These are phyloP conservation scores for Phymastichus coffea DNA, from an alignment of 1,140 invertebrate genomes.

Conservation along the genomic window DNA sequence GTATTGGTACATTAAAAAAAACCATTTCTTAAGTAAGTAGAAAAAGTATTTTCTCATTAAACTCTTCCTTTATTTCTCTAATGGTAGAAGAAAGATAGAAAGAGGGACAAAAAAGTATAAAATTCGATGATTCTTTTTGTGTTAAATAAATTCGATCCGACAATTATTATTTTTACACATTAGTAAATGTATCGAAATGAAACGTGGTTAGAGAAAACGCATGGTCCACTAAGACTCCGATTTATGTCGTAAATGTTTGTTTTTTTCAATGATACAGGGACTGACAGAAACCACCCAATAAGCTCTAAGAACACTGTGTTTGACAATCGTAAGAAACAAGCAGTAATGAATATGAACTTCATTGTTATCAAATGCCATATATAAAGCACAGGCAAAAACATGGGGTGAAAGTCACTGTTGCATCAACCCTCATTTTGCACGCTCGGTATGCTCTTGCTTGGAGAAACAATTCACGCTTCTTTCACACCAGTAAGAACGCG, in stretches of 20 bases:
- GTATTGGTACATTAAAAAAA: conserved; percentile 23
- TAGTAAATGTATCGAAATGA: conserved; percentile 15
- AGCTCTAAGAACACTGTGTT: conserved; percentile 27
- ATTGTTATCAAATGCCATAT: conserved; percentile 13
- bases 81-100: conserved; percentile 15
- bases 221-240: conserved; percentile 20
- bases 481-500: conserved; percentile 39
- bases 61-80: conserved; percentile 21
- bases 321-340: conserved; percentile 24
- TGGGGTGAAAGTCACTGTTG: conserved; percentile 40
- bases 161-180: conserved; percentile 7
- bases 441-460: conserved; percentile 26
- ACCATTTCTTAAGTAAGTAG: conserved; percentile 17
- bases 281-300: conserved; percentile 8
- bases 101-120: conserved; percentile 23
- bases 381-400: conserved; percentile 23
- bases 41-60: conserved; percentile 10
- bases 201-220: conserved; percentile 22
- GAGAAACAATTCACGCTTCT: conserved; percentile 38
- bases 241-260: conserved; percentile 22
- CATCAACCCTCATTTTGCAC: conserved; percentile 42
- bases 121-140: conserved; percentile 16
- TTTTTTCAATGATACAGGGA: conserved; percentile 1
- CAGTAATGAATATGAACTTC: conserved; percentile 16
- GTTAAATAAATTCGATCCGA: conserved; percentile 15